phyloP scores from a whole-genome alignment of 2,888 invertebrate genomes.

The Metopia argyrocephala region DNA sequence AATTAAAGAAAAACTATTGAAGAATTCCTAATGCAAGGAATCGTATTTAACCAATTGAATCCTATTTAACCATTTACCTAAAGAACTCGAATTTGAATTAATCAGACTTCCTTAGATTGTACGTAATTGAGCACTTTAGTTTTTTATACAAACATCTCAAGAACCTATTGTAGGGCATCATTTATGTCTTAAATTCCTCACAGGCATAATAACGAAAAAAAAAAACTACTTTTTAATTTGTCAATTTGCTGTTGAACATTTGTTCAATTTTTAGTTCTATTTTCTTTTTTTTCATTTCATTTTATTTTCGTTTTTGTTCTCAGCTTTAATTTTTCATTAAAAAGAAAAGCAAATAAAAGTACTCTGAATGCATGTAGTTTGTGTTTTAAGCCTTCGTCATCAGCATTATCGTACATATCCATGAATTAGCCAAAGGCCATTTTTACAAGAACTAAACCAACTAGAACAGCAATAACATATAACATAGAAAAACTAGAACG shows the following conservation, averaged over 20 bases:
- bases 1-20: too few species aligned
- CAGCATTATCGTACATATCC: not conserved
- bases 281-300: not conserved
- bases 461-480: not conserved
- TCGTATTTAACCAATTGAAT: too few species aligned
- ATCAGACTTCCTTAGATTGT: too few species aligned
- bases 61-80: too few species aligned
- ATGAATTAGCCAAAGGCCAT: slow-evolving; percentile 43
- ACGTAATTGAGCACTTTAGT: too few species aligned
- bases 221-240: not conserved
- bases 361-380: not conserved
- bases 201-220: not conserved
- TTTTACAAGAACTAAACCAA: slow-evolving; percentile 12
- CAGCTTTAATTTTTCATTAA: not conserved
- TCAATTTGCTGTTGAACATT: slow-evolving; percentile 29
- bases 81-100: too few species aligned
- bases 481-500: slow-evolving; percentile 50
- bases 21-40: too few species aligned
- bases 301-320: not conserved
- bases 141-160: too few species aligned
- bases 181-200: not conserved
- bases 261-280: not conserved
- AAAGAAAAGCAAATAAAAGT: not conserved
- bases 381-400: slow-evolving; percentile 18
- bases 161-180: too few species aligned